phyloP scores from a whole-genome alignment of 2,113 vertebrate genomes.

The Mus spicilegus region DNA sequence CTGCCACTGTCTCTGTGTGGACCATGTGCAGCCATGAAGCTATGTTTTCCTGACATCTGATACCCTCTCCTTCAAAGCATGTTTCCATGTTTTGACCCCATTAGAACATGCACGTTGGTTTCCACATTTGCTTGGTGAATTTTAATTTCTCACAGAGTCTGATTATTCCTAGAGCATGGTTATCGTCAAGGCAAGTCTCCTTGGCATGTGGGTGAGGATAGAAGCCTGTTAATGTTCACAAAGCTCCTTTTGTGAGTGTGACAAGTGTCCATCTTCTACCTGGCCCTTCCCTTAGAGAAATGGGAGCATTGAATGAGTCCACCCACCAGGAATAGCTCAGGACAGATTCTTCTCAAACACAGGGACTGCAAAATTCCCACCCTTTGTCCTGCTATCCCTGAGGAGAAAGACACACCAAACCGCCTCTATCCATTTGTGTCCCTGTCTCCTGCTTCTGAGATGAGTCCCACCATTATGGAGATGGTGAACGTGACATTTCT shows the following conservation, averaged over 20 bases:
- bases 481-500: slow-evolving; percentile 47
- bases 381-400: background rate
- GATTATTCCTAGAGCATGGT: background rate
- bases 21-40: background rate
- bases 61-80: background rate
- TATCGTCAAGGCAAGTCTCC: background rate
- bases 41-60: background rate
- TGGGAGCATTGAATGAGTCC: background rate
- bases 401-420: background rate
- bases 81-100: background rate
- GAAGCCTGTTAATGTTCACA: background rate
- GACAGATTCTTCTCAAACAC: background rate
- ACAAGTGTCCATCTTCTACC: background rate
- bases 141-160: background rate
- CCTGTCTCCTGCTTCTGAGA: background rate
- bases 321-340: background rate
- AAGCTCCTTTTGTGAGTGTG: background rate
- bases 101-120: background rate
- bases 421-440: background rate
- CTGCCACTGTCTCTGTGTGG: background rate
- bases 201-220: background rate
- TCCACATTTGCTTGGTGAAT: background rate
- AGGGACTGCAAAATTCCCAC: background rate
- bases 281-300: background rate
- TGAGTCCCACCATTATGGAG: background rate